Evolutionary conservation across 2,113 vertebrate genomes (phyloP), one percentile per base, ranked within the genome.

Genomic region (Vulpes lagopus): DNA sequence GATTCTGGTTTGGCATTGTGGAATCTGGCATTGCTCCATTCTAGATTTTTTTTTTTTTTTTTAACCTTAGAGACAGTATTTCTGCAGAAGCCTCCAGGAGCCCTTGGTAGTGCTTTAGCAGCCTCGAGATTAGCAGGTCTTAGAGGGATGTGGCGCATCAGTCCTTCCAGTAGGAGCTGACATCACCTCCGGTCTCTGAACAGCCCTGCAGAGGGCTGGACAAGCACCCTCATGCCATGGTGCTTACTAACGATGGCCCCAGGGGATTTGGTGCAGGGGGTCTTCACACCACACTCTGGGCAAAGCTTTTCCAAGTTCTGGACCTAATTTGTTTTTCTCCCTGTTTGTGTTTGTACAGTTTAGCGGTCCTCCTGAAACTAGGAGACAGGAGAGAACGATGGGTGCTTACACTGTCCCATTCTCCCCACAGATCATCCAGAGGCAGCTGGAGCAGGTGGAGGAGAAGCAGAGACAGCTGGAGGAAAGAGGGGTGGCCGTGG

Each of bases 401-500:
- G 32, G 96, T 30, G 92, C 51, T 73, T 53, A 86, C 69, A 5
- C 2, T 0, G 82, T 92, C 25, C 64, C 88, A 71, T 97, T 30
- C 93, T 79, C 35, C 17, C 17, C 22, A 55, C 96, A 99, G 99
- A 99, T 99, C 81, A 99, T 99, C 98, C 99, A 99, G 98, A 98
- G 99, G 57, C 99, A 99, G 98, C 98, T 99, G 98, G 99, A 99
- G 96, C 99, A 99, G 98, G 99, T 99, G 98, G 99, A 99, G 97
- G 99, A 99, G 98, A 99, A 99, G 97, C 99, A 99, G 99, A 98
- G 99, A 94, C 99, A 99, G 97, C 98, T 99, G 1, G 99, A 99
- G 91, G 99, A 99, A 97, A 98, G 99, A 55, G 99, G 99, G 0
- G 99, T 99, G 0, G 99, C 99, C 0, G 99, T 99, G 98, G 99